Evolutionary conservation across 2,888 invertebrate species (phyloP).

Genomic region (Watsonalla binaria): DNA sequence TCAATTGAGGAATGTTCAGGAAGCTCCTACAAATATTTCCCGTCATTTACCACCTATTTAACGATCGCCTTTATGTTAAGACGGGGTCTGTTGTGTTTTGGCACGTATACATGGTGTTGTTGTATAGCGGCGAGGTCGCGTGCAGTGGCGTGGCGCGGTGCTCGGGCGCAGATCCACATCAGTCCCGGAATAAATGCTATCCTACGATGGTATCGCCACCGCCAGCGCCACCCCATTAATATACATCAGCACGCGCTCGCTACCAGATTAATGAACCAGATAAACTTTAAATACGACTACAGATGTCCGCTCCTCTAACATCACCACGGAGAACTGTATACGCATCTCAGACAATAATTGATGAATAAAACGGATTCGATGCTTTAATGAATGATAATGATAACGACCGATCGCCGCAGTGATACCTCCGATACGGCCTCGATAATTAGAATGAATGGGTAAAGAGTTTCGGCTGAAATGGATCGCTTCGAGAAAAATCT

Average conservation of each 20-base stretch:
- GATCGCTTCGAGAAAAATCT: slow-evolving; percentile 42
- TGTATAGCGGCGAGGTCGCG: slow-evolving; percentile 34
- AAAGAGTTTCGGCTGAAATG: slow-evolving; percentile 47
- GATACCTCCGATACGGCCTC: slow-evolving; percentile 44
- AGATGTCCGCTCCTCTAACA: slow-evolving; percentile 58
- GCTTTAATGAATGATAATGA: slow-evolving; percentile 65
- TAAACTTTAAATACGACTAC: slow-evolving; percentile 73
- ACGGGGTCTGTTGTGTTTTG: no score
- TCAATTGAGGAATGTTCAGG: no score
- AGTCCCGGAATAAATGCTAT: slow-evolving; percentile 60
- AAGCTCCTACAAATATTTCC: no score
- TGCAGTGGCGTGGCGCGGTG: slow-evolving; percentile 26
- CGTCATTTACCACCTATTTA: no score
- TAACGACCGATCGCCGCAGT: slow-evolving; percentile 46
- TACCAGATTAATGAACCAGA: slow-evolving; percentile 74
- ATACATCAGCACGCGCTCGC: slow-evolving; percentile 74
- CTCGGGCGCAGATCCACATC: slow-evolving; percentile 47
- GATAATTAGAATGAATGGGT: slow-evolving; percentile 70
- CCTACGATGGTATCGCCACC: slow-evolving; percentile 62
- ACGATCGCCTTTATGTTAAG: no score
- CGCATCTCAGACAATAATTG: slow-evolving; percentile 50
- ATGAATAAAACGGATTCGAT: slow-evolving; percentile 64
- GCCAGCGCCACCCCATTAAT: slow-evolving; percentile 71
- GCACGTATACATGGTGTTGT: neutral
- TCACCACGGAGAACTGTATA: slow-evolving; percentile 43